These are phyloP conservation scores for Linepithema humile DNA, from an alignment of 1,140 invertebrate genomes.

Conservation along the genomic window DNA sequence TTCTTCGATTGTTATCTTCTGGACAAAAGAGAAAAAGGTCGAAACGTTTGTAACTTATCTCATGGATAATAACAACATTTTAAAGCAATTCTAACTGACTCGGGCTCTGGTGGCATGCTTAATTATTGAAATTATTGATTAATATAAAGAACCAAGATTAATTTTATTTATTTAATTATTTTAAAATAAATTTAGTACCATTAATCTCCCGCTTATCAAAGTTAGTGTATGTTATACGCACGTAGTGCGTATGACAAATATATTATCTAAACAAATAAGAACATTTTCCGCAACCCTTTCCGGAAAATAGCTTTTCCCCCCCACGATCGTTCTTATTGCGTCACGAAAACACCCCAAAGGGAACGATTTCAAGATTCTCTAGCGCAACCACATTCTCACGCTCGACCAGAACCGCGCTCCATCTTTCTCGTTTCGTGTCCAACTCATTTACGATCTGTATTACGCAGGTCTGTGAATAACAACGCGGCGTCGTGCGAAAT, in stretches of 20 bases:
- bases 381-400: constrained; percentile 59
- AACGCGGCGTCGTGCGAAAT: constrained; percentile 1
- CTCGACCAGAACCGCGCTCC: constrained; percentile 24
- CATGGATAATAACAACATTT: no score
- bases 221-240: no score
- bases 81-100: no score
- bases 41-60: no score
- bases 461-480: neutral
- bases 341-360: constrained; percentile 27
- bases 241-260: neutral
- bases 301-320: constrained; percentile 30
- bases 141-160: neutral
- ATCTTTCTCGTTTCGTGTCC: constrained; percentile 17
- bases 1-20: no score
- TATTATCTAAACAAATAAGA: neutral
- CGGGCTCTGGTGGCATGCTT: no score
- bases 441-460: constrained; percentile 24
- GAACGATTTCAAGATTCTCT: neutral
- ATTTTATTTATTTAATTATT: neutral
- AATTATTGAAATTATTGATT: no score
- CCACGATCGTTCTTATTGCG: constrained; percentile 6
- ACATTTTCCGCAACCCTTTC: constrained; percentile 31
- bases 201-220: neutral
- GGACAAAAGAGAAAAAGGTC: no score
- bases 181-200: neutral